Base-by-base conservation (phyloP, 2,888 invertebrate species). In the Amaurobius ferox region DNA sequence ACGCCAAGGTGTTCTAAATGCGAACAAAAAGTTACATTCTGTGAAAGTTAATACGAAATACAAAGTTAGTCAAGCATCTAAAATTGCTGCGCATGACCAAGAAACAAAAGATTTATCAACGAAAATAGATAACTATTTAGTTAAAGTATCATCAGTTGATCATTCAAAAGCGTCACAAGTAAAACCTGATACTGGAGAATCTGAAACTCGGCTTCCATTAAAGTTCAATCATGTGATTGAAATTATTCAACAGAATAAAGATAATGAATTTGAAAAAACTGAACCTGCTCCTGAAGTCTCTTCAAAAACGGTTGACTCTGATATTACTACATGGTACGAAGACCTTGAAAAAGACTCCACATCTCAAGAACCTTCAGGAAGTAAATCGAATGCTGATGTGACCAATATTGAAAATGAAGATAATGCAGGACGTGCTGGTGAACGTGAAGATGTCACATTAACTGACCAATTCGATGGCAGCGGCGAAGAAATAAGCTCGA, bases 391-490 rank as follows among this genome's bases (percentile, higher is more conserved):
- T 35, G 35, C 5, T 7, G 9, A 35, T 9, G 9, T 9, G 5
- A 35, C 9, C 35, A 35, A 35, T 35, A 35, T 9, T 5, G 35
- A 35, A 35, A 35, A 5, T 5, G 9, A 5, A n/a, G 61, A 61
- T 23, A 23, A 23, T 2, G 61, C 11, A 11, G n/a, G 11, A 23
- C 61, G 11, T 61, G 2, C 23, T 19, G 23, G 28, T 23, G 23
- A 61, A 9, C 6, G 9, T 35, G 35, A 35, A 35, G 35, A 35
- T 7, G 5, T 35, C 5, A 9, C 9, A 35, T 35, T 35, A 7
- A 5, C 6, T 55, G 40, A 62, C 19, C 40, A 64, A n/a, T 64
- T 79, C 16, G 71, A 79, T 61, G 71, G 44, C 0, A 71, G 64
- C 67, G 73, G 67, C 6, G 30, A 26, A 30, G 70, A 23, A 40